Conservation (phyloP, 1,140 invertebrate species). For the Caenorhabditis inopinata region DNA sequence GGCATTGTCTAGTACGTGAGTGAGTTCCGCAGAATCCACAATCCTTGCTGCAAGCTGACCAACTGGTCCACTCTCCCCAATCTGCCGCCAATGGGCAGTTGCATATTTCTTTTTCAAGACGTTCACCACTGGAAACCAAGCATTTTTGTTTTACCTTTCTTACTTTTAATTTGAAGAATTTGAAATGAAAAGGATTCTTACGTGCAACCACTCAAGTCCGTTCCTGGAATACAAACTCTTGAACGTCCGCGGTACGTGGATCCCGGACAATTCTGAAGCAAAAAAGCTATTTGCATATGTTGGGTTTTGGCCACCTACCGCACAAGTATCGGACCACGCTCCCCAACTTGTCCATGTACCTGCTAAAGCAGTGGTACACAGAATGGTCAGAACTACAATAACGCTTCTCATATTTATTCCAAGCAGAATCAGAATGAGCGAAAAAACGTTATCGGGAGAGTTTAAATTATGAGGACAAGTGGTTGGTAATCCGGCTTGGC, state of each 20-base stretch:
- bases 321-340: conserved; percentile 1
- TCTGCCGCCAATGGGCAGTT: background rate
- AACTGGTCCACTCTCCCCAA: background rate
- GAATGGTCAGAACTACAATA: background rate
- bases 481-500: conserved; percentile 1
- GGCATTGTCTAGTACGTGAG: background rate
- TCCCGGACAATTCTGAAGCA: background rate
- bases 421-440: background rate
- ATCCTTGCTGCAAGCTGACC: background rate
- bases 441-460: background rate
- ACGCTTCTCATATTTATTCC: background rate
- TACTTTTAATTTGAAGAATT: no score
- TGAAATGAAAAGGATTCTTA: background rate
- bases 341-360: background rate
- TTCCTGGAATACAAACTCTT: background rate
- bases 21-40: conserved; percentile 6
- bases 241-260: background rate
- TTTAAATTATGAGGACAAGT: background rate
- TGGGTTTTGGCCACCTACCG: background rate
- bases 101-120: background rate
- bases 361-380: background rate
- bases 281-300: background rate
- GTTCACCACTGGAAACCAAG: background rate
- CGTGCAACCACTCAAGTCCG: conserved; percentile 14
- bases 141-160: no score